Percentiles rank a stretch among this genome's conserved stretches.
These are phyloP conservation scores for Falco rusticolus DNA, from an alignment of 2,797 vertebrate species.

Conservation along the genomic window DNA sequence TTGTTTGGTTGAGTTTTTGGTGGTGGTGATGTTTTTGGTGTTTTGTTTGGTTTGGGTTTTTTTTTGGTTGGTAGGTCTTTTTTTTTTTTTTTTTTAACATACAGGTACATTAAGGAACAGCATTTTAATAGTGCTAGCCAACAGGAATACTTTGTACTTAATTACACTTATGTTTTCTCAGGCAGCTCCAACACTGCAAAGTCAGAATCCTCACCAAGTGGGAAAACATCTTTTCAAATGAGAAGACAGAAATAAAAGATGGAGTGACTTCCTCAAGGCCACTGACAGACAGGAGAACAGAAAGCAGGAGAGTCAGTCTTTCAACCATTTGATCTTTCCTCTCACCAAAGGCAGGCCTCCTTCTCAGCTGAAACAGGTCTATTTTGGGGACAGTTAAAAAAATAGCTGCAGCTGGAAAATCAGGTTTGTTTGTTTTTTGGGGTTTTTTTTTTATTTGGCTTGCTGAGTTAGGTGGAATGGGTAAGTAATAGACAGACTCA, in stretches of 20 bases:
- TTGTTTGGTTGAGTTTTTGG: background rate
- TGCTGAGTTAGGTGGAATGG: constrained; percentile 4
- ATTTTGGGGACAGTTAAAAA: background rate
- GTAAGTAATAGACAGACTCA: constrained; percentile 51
- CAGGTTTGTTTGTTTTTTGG: background rate
- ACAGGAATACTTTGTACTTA: background rate
- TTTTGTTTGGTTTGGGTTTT: background rate
- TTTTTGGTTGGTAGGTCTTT: background rate
- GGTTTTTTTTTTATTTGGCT: background rate
- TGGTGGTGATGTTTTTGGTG: no score
- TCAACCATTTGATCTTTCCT: background rate
- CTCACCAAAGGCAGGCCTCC: background rate
- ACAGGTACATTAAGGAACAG: constrained; percentile 22
- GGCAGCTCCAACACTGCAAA: constrained; percentile 7
- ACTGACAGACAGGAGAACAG: background rate
- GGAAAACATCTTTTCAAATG: constrained; percentile 22
- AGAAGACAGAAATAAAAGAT: constrained; percentile 17
- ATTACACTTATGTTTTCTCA: background rate
- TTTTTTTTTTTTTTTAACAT: background rate
- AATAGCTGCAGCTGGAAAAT: constrained; percentile 31
- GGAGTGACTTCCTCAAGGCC: constrained; percentile 28
- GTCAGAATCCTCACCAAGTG: background rate
- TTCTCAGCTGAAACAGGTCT: background rate
- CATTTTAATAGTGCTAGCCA: background rate
- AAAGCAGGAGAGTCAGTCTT: background rate